Base-by-base conservation (phyloP, 2,113 vertebrate species). In the Opisthocomus hoazin region DNA sequence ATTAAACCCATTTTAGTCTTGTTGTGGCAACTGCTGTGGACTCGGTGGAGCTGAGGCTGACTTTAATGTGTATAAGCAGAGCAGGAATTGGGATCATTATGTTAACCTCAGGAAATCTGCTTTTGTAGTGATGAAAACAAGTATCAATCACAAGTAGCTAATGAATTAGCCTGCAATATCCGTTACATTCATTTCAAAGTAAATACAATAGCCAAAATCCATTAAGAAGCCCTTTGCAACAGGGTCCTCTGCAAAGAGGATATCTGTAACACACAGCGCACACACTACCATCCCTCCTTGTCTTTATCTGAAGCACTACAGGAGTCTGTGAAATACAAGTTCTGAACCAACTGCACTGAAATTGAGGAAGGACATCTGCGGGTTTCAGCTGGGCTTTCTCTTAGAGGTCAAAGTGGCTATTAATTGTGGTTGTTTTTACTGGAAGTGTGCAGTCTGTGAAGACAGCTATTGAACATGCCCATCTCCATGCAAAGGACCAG, bases 41-140 rank as follows among this genome's bases (percentile, higher is more conserved):
- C 65, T 88, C n/a, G 9, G 26, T 43, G 54, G 70, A 92, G 36
- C 57, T 68, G 22, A 68, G 53, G 15, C 76, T 84, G 61, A 15
- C 78, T 94, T 63, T 22, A 58, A 48, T 45, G 45, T 22, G 24
- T 82, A 23, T 45, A 61, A 93, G 69, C 77, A 45, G 81, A 86
- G 69, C 74, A 69, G 68, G 71, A 74, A 45, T 81, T 1, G 2
- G 16, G 18, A 66, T 94, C 68, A 48, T 89, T 70, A 43, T 34
- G 41, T 70, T 93, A 95, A 78, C 73, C 60, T 32, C 61, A 34
- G 95, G 89, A 92, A 93, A 64, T 84, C 69, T 87, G 77, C 48
- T 94, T 90, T 92, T 89, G 54, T 84, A 79, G 71, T 93, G 83
- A 82, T 91, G 61, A 76, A 93, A 95, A 79, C 69, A 95, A 68